A percentile compares a stretch with the other conserved stretches of the same genome.
Evolutionary conservation across 1,140 invertebrate species (phyloP).

Genomic region (Grapholita molesta): DNA sequence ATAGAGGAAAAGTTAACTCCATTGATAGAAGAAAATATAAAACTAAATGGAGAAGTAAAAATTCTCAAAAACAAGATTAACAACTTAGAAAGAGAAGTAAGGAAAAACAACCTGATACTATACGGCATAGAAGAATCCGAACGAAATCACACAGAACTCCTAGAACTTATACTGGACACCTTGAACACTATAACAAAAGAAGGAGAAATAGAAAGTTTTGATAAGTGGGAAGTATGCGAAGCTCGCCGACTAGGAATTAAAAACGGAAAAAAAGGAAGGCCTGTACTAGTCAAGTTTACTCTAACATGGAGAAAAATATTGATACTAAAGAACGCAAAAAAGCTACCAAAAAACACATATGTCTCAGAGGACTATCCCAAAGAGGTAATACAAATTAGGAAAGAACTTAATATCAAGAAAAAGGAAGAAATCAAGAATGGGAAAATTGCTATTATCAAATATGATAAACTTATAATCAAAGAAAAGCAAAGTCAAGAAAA

Average conservation of each 20-base stretch:
- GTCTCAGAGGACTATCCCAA: slow-evolving; percentile 24
- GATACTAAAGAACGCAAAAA: slow-evolving; percentile 20
- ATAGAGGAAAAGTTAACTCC: slow-evolving; percentile 22
- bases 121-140: slow-evolving; percentile 22
- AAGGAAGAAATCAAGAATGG: slow-evolving; percentile 24
- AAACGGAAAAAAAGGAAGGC: slow-evolving; percentile 15
- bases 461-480: slow-evolving; percentile 21
- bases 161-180: neutral
- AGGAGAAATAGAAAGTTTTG: neutral
- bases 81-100: slow-evolving; percentile 15
- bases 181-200: neutral
- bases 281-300: slow-evolving; percentile 15
- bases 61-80: slow-evolving; percentile 19
- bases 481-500: slow-evolving; percentile 1
- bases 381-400: slow-evolving; percentile 23
- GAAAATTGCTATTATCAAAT: slow-evolving; percentile 20
- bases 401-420: slow-evolving; percentile 14
- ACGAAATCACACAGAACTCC: neutral
- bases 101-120: slow-evolving; percentile 25
- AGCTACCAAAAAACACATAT: slow-evolving; percentile 10
- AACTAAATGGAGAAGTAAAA: slow-evolving; percentile 17
- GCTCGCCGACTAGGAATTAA: neutral
- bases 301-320: slow-evolving; percentile 17
- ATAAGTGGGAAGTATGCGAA: slow-evolving; percentile 22
- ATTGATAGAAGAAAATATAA: slow-evolving; percentile 20